These are phyloP conservation scores for Drosophila flavopinicola DNA, from an alignment of 2,888 invertebrate genomes.

Conservation along the genomic window DNA sequence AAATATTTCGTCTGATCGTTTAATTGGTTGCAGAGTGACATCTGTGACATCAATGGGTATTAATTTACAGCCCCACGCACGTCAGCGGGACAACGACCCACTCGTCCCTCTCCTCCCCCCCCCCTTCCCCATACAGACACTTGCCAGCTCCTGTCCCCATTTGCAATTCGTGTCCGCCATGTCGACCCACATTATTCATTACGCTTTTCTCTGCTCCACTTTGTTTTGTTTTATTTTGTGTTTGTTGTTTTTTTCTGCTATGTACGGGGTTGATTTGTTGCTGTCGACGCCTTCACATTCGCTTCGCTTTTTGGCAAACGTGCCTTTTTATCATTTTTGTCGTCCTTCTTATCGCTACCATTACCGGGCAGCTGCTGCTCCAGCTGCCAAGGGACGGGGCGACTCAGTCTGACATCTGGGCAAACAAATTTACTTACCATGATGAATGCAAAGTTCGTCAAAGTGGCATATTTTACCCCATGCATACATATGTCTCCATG, in stretches of 20 bases:
- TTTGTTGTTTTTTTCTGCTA: constrained; percentile 25
- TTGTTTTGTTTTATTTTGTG: constrained; percentile 41
- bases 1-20: constrained; percentile 79
- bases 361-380: constrained; percentile 47
- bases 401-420: constrained; percentile 63
- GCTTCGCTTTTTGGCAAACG: constrained; percentile 69
- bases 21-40: constrained; percentile 77
- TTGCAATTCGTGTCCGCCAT: constrained; percentile 22
- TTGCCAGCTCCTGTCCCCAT: constrained; percentile 1
- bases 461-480: constrained; percentile 38
- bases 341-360: constrained; percentile 68
- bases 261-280: constrained; percentile 69
- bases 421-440: constrained; percentile 78
- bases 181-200: constrained; percentile 76
- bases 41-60: constrained; percentile 79
- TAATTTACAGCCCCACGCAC: constrained; percentile 71
- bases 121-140: constrained; percentile 6
- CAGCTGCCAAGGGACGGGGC: constrained; percentile 1
- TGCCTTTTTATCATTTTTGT: constrained; percentile 77
- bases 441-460: constrained; percentile 73
- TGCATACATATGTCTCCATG: constrained; percentile 1
- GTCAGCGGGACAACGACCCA: constrained; percentile 54
- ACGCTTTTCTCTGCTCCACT: constrained; percentile 18
- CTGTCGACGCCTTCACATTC: constrained; percentile 49
- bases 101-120: too few relatives aligned